A percentile compares a stretch with the other conserved stretches of the same genome.
These are phyloP conservation scores for Philereme vetulata DNA, from an alignment of 2,888 invertebrate species.

Conservation along the genomic window DNA sequence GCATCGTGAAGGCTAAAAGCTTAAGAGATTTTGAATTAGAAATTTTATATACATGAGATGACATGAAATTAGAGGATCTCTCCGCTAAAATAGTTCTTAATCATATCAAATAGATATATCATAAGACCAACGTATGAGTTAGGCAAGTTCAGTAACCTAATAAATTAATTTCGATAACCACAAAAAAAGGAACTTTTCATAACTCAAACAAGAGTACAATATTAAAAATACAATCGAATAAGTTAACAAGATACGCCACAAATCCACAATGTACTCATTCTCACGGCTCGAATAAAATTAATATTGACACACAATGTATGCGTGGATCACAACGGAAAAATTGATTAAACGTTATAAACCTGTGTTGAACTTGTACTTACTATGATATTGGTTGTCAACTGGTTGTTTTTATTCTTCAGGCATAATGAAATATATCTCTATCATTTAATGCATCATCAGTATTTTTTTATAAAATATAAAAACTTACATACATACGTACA, in stretches of 20 bases:
- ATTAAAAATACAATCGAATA: constrained; percentile 38
- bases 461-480: too few relatives aligned
- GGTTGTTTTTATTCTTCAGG: background rate
- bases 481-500: too few relatives aligned
- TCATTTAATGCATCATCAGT: too few relatives aligned
- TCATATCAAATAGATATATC: too few relatives aligned
- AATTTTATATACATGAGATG: too few relatives aligned
- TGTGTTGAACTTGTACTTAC: background rate
- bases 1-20: too few relatives aligned
- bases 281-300: constrained; percentile 38
- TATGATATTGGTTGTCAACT: background rate
- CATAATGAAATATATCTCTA: background rate
- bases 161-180: background rate
- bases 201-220: constrained; percentile 24
- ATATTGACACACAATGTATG: constrained; percentile 42
- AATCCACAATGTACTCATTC: constrained; percentile 38
- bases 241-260: constrained; percentile 38
- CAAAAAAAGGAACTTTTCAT: constrained; percentile 5
- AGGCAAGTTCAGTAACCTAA: too few relatives aligned
- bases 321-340: constrained; percentile 31
- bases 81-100: too few relatives aligned
- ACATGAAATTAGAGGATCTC: too few relatives aligned
- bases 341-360: constrained; percentile 27
- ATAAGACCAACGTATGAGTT: too few relatives aligned
- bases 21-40: too few relatives aligned